Percentiles rank a stretch among this genome's conserved stretches.
phyloP scores from a whole-genome alignment of 2,113 vertebrate genomes.

The Solea solea region DNA sequence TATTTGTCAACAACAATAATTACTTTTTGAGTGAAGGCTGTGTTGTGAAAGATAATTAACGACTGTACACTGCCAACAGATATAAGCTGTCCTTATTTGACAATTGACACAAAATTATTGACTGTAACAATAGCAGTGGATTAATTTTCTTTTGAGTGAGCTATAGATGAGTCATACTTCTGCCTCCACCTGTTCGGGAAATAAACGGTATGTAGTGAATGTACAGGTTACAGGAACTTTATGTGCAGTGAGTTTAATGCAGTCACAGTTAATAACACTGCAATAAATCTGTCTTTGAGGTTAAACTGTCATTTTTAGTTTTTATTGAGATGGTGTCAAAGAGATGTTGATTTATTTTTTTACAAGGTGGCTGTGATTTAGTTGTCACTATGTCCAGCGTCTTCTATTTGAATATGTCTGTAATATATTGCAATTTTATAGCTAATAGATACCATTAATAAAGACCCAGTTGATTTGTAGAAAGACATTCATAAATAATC shows the following conservation, averaged over 20 bases:
- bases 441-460: too few species aligned
- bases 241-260: not conserved
- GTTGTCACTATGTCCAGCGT: too few species aligned
- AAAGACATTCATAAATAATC: too few species aligned
- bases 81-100: not conserved
- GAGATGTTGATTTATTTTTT: not conserved
- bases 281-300: not conserved
- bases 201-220: conserved; percentile 11
- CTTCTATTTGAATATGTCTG: not conserved
- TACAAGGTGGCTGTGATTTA: too few species aligned
- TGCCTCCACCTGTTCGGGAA: conserved; percentile 6
- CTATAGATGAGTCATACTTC: conserved; percentile 10
- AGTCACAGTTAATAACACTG: not conserved
- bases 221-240: conserved; percentile 1
- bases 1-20: not conserved
- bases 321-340: not conserved
- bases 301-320: not conserved
- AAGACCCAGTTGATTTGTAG: too few species aligned
- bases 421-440: too few species aligned
- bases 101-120: not conserved
- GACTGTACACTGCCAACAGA: not conserved
- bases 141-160: conserved; percentile 1
- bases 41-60: not conserved
- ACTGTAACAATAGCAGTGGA: not conserved
- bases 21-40: not conserved